Conservation (phyloP, 2,797 vertebrate species). For the Gobionotothen gibberifrons region DNA sequence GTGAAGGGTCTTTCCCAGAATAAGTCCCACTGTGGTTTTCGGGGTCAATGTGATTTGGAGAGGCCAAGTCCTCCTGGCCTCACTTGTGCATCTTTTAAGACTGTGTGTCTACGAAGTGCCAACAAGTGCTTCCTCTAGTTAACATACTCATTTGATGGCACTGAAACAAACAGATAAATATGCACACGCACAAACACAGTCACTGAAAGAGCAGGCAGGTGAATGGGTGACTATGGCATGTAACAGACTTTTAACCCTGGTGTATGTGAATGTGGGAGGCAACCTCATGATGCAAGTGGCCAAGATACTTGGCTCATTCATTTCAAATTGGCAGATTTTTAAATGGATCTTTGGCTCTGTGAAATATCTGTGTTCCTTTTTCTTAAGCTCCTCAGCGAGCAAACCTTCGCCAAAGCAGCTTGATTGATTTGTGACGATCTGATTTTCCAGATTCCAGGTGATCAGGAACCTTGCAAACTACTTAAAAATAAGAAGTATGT, state of each 20-base stretch:
- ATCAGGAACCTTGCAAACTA: too few relatives aligned
- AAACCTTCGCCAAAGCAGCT: too few relatives aligned
- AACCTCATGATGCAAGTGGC: not conserved
- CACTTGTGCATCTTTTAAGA: constrained; percentile 35
- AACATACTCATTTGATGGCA: constrained; percentile 5
- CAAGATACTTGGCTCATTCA: not conserved
- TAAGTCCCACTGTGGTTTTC: constrained; percentile 60
- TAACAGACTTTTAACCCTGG: not conserved
- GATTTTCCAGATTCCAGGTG: too few relatives aligned
- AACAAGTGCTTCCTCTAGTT: constrained; percentile 47
- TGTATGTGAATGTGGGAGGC: not conserved
- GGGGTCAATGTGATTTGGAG: constrained; percentile 63
- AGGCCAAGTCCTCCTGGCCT: constrained; percentile 43
- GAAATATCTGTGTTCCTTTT: not conserved
- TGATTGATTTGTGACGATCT: too few relatives aligned
- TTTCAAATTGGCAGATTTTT: not conserved
- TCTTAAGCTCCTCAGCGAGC: not conserved
- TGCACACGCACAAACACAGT: constrained; percentile 11
- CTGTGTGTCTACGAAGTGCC: constrained; percentile 25
- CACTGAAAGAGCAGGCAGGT: not conserved
- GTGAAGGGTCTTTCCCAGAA: constrained; percentile 71
- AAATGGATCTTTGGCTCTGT: not conserved
- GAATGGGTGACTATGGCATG: not conserved
- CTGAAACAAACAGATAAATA: constrained; percentile 19
- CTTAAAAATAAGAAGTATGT: too few relatives aligned